Evolutionary conservation across 2,797 vertebrate genomes (phyloP), one percentile per base, ranked within the genome.

Genomic region (Furcifer pardalis): DNA sequence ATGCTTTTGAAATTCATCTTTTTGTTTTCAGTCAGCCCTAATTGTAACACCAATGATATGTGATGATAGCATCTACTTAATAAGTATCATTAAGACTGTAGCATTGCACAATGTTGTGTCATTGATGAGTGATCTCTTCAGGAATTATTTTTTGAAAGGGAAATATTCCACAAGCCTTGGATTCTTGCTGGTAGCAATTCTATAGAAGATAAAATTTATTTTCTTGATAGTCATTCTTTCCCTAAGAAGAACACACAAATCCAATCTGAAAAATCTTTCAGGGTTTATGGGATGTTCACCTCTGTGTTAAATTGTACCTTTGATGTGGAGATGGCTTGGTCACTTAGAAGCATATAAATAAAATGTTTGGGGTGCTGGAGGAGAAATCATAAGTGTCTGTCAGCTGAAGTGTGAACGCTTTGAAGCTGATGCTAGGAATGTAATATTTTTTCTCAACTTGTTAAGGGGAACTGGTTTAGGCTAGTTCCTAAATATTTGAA

Each of bases 261-360:
- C 42, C 40, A 35, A 1, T 62, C 52, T 59, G 42, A 40, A 46
- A 71, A 81, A 81, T 79, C 42, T 25, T 30, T 13, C 42, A 30
- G 19, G 7, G 25, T 56, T 9, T 65, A 7, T 21, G 21, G n/a
- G 66, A 52, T 80, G n/a, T 52, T 52, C 44, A 68, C 44, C 21
- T 66, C 23, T 68, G 32, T 79, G n/a, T 79, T 66, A 65, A 44
- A 79, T 68, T 25, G 35, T 21, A 52, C n/a, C 44, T 80, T 80
- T 52, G 32, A 52, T 17, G 46, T 78, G 44, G 32, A 23, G 15
- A 49, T 68, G n/a, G n/a, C 44, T 68, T 80, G n/a, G 32, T 80
- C n/a, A 4, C 27, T 49, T 49, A 37, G 30, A 32, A 46, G 46
- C 32, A 32, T 80, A 68, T 80, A 80, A 52, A 66, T 80, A 13